Base-by-base conservation (phyloP, 2,797 vertebrate species). In the Chloroceryle inda region DNA sequence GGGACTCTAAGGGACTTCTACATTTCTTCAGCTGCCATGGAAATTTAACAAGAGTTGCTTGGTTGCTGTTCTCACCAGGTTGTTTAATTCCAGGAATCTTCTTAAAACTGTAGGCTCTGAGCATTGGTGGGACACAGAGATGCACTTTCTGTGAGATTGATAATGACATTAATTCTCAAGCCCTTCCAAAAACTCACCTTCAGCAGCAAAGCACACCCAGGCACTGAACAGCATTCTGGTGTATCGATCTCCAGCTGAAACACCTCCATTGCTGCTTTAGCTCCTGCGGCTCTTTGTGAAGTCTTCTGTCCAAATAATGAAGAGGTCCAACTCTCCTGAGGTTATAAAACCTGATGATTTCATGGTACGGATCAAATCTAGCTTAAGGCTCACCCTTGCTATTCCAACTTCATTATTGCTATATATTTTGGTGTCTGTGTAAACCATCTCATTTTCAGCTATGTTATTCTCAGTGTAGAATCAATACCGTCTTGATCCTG, bases 381-480 rank as follows among this genome's bases (percentile, higher is more conserved):
- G 11, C 77, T 78, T 27, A 66, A 52, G 82, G 86, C 83, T 90
- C 88, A 88, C 33, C 49, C 31, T 78, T 61, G 58, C 69, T 88
- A 12, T 88, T 83, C 26, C 76, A 72, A 2, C 62, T 58, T 58
- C 76, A 22, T 68, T 83, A 37, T 37, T 12, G 5, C 33, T 71
- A 13, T 81, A 56, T 88, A 44, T 85, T 88, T 62, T 73, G 68
- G 72, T 37, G 38, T 4, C 10, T 33, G 62, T 84, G 56, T 61
- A 76, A 91, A 81, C 52, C 33, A 10, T 23, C 35, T 52, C 17
- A 71, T 68, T 82, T 74, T 92, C 85, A 88, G 67, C 78, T 89
- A 19, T 0, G 1, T 74, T 89, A 62, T 89, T 85, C 29, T 37
- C 44, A 20, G 90, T 52, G 64, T 61, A 37, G 44, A 55, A 47